Conservation (phyloP, 2,888 invertebrate species). For the Ferdinandea cuprea region DNA sequence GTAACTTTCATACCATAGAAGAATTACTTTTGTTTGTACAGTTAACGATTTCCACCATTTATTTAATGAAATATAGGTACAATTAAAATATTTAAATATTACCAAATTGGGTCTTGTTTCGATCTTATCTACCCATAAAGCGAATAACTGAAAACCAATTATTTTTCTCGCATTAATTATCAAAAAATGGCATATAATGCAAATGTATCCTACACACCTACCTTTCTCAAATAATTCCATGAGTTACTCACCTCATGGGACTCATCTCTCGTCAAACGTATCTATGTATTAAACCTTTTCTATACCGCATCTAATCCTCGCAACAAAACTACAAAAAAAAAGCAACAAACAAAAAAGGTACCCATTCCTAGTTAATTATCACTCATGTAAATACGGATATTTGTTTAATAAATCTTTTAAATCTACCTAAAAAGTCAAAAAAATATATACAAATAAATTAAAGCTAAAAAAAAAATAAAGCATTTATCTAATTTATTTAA, state of each 20-base stretch:
- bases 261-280: not conserved
- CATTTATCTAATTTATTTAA: slow-evolving; percentile 60
- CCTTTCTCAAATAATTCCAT: too few species aligned
- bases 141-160: too few species aligned
- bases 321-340: slow-evolving; percentile 26
- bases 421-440: slow-evolving; percentile 27
- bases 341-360: slow-evolving; percentile 28
- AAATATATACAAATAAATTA: not conserved
- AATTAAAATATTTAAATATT: too few species aligned
- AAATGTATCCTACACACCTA: not conserved
- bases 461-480: slow-evolving; percentile 12
- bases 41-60: too few species aligned
- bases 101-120: too few species aligned
- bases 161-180: too few species aligned
- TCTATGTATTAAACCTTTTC: slow-evolving; percentile 18
- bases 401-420: slow-evolving; percentile 46
- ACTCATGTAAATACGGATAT: slow-evolving; percentile 48
- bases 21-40: too few species aligned
- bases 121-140: too few species aligned
- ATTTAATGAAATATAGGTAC: too few species aligned
- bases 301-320: slow-evolving; percentile 14
- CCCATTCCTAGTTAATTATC: slow-evolving; percentile 56
- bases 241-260: too few species aligned
- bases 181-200: too few species aligned
- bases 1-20: too few species aligned